These are phyloP conservation scores for Hybos culiciformis DNA, from an alignment of 2,888 invertebrate species.

Conservation along the genomic window DNA sequence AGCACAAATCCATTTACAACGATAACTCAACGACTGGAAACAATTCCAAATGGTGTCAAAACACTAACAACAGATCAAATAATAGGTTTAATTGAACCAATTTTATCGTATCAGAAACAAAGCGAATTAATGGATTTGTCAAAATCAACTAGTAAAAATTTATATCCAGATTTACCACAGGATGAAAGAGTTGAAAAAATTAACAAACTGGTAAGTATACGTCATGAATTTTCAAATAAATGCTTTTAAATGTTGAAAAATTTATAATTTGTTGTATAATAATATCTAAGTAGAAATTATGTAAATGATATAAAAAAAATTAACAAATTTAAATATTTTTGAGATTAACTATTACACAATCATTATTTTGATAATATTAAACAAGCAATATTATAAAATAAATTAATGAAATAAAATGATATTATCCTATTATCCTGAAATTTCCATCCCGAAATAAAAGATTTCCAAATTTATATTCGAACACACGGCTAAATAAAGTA, in stretches of 20 bases:
- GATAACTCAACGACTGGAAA: conserved; percentile 29
- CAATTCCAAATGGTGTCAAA: conserved; percentile 22
- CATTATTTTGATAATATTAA: too few relatives aligned
- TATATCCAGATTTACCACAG: conserved; percentile 57
- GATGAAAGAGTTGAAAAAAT: conserved; percentile 61
- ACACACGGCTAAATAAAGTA: too few relatives aligned
- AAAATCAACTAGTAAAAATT: conserved; percentile 70
- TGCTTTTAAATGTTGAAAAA: neutral
- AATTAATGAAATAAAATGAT: too few relatives aligned
- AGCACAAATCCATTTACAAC: conserved; percentile 43
- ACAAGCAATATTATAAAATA: too few relatives aligned
- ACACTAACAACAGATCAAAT: conserved; percentile 28
- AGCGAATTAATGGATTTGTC: conserved; percentile 80
- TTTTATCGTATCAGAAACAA: conserved; percentile 37
- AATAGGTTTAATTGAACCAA: conserved; percentile 26
- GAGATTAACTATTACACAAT: too few relatives aligned
- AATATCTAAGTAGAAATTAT: too few relatives aligned
- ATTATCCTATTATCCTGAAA: too few relatives aligned
- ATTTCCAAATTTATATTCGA: too few relatives aligned
- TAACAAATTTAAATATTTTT: too few relatives aligned
- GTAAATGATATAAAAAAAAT: too few relatives aligned
- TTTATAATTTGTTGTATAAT: neutral
- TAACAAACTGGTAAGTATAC: conserved; percentile 66
- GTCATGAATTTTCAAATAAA: neutral
- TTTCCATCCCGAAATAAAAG: too few relatives aligned